Base-by-base conservation (phyloP, 2,113 vertebrate genomes). In the zebrafish (Danio rerio) region DNA sequence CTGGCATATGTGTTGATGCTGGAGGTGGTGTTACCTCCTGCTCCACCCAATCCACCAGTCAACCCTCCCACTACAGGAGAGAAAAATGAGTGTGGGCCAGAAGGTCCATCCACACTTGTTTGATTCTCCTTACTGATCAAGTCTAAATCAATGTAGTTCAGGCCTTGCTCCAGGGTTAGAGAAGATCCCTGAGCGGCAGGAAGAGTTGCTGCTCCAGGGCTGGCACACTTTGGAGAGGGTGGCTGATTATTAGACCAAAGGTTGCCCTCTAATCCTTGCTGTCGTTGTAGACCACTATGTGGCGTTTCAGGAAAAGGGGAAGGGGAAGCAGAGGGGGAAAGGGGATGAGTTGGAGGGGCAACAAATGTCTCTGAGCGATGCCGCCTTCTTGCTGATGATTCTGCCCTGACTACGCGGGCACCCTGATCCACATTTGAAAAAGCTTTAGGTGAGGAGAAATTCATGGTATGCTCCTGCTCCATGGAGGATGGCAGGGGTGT, bases 71-170 rank as follows among this genome's bases (percentile, higher is more conserved):
- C 79, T 49, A 79, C 50, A n/a, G 82, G 80, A 79, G 82, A 53
- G 40, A 83, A 86, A 74, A 89, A 58, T 65, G 83, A 90, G 87
- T 91, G 92, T 86, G 89, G 52, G 7, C 87, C 84, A 63, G 92
- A 85, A 62, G 90, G 20, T 18, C 87, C 89, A 78, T 94, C 93
- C 66, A 78, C 88, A 89, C 87, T 91, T 45, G 91, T 80, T 82
- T 91, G 93, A 83, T 81, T 89, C 87, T 94, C 93, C 83, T 92
- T 93, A 63, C 88, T 82, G 85, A 88, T 92, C 87, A 96, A 89
- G 87, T 96, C 95, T 86, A 97, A 91, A 89, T 95, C 94, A 21
- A 95, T 92, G 49, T 96, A 97, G 88, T 95, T 96, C 87, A 96
- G 94, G 87, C 92, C 94, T 78, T 90, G 90, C 91, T 94, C 93